These are phyloP conservation scores for Pseudomyrmex flavicornis DNA, from an alignment of 1,140 invertebrate genomes.

Conservation along the genomic window DNA sequence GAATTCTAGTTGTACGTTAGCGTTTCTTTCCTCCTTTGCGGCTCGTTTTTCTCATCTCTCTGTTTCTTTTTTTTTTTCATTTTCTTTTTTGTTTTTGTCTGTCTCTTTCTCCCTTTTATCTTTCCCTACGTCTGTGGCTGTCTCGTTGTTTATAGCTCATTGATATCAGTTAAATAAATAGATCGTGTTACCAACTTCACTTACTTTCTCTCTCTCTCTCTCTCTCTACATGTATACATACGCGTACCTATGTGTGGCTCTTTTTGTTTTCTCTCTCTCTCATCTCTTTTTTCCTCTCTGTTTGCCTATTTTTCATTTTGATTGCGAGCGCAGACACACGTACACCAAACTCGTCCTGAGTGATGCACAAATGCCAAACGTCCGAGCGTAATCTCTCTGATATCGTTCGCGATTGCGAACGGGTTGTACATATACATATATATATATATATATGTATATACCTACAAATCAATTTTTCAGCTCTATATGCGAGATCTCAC, in stretches of 20 bases:
- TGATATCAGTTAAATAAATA: slow-evolving; percentile 43
- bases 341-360: slow-evolving; percentile 62
- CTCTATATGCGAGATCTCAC: slow-evolving; percentile 7
- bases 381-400: slow-evolving; percentile 46
- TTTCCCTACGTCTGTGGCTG: slow-evolving; percentile 58
- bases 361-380: slow-evolving; percentile 62
- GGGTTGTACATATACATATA: not conserved
- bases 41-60: slow-evolving; percentile 47
- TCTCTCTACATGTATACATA: not conserved
- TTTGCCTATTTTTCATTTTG: slow-evolving; percentile 28
- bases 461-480: not conserved
- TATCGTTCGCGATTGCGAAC: slow-evolving; percentile 23
- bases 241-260: slow-evolving; percentile 42
- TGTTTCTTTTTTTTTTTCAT: not conserved
- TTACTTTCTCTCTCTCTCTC: slow-evolving; percentile 10
- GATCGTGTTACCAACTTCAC: slow-evolving; percentile 19
- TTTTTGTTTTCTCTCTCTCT: not conserved
- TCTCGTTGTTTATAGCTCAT: slow-evolving; percentile 60
- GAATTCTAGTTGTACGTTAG: slow-evolving; percentile 80
- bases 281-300: slow-evolving; percentile 16
- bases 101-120: not conserved
- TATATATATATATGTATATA: too few relatives aligned
- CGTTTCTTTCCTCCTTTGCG: slow-evolving; percentile 69
- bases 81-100: not conserved
- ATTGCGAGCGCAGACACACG: slow-evolving; percentile 61